Conservation (phyloP, 2,888 invertebrate species). For the Dascillus cervinus region DNA sequence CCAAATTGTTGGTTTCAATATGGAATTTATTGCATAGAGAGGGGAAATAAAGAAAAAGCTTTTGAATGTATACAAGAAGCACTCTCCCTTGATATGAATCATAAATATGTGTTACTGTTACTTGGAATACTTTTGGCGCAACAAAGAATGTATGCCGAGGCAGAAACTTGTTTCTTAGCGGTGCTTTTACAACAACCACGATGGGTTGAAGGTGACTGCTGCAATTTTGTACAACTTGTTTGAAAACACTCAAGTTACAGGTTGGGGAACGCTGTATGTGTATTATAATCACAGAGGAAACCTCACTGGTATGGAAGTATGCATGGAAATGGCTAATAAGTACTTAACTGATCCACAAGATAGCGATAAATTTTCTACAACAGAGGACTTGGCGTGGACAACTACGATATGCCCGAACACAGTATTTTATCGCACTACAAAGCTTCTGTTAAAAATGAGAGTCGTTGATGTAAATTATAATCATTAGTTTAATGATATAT, state of each 20-base stretch:
- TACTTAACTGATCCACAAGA: constrained; percentile 18
- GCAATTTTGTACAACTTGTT: background rate
- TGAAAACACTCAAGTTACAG: constrained; percentile 10
- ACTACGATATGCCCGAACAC: constrained; percentile 25
- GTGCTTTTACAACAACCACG: constrained; percentile 27
- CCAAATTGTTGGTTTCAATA: constrained; percentile 37
- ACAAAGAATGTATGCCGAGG: constrained; percentile 27
- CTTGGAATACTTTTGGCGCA: constrained; percentile 30
- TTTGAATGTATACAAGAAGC: constrained; percentile 34
- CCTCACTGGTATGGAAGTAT: constrained; percentile 31
- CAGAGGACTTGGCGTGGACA: constrained; percentile 34
- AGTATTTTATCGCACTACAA: constrained; percentile 30
- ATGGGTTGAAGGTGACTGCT: constrained; percentile 31
- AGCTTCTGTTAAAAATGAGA: constrained; percentile 33
- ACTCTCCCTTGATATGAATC: constrained; percentile 24
- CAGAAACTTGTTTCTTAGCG: constrained; percentile 36
- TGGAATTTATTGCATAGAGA: constrained; percentile 32
- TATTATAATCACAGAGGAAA: constrained; percentile 31
- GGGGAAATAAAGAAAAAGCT: constrained; percentile 28
- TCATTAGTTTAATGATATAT: background rate
- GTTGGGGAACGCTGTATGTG: constrained; percentile 34
- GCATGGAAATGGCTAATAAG: constrained; percentile 31
- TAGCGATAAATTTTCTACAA: constrained; percentile 20
- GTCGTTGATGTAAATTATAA: constrained; percentile 21
- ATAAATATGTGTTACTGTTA: constrained; percentile 32